Evolutionary conservation across 2,797 vertebrate genomes (phyloP), one percentile per base, ranked within the genome.

Genomic region (Dendrocincla fuliginosa): DNA sequence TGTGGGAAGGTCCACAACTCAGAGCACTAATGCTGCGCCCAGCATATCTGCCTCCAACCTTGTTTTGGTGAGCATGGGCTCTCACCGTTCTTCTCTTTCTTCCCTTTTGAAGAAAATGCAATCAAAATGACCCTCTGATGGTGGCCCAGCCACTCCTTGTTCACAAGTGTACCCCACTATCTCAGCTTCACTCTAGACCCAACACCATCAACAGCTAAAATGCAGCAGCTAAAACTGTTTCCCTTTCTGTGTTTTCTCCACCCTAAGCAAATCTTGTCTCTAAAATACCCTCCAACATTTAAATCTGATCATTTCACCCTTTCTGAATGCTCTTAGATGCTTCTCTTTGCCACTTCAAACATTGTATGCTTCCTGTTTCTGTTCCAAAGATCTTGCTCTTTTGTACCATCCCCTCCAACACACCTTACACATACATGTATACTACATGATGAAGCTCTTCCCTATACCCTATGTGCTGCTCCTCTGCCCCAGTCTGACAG

Each of bases 371-470:
- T 44, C 19, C n/a, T 27, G 5, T 4, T 84, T 68, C 57, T 63
- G 25, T 47, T 59, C 46, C 53, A 41, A 76, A 79, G 15, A 37
- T 86, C 32, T 56, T 50, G 39, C 5, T 33, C n/a, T 59, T 63
- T 35, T 28, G 25, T 25, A 41, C 28, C 16, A 7, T 1, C 2
- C 6, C 0, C 0, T 6, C 57, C 11, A n/a, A 27, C 5, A 19
- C 24, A 76, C 23, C 17, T 83, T 23, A 39, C n/a, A 42, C 16
- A 11, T 4, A 9, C 5, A 18, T 0, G 19, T 16, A 11, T 10
- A 3, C 16, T 4, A 57, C 11, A 17, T 10, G 35, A 13, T 1
- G 2, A 50, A 49, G 33, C 19, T 22, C 35, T 33, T 81, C 49
- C 33, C 44, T 42, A 3, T 1, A 20, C 5, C 32, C 30, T 22